Evolutionary conservation across 2,797 vertebrate species (phyloP), one percentile per base, ranked within the genome.

Genomic region (Gallinago stenura): DNA sequence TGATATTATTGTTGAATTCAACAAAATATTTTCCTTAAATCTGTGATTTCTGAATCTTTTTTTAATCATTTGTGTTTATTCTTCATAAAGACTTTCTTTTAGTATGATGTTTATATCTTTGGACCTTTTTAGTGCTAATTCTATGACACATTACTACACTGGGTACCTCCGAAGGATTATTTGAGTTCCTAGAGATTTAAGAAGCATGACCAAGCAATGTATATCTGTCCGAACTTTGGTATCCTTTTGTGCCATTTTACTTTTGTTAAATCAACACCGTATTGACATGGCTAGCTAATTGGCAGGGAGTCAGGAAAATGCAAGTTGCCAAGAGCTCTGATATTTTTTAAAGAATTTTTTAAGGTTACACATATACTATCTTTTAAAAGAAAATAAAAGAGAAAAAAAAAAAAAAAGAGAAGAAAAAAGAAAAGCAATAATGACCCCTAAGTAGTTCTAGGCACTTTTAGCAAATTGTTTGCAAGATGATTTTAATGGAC

Each of bases 21-120:
- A 98, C 98, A 98, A 98, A 98, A 97, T 98, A 98, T 98, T 98
- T 98, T 98, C 98, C 98, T 98, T 98, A 98, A 98, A 98, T 97
- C 97, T 98, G 98, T 98, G 98, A 98, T 98, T 98, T 98, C 98
- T 98, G 96, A 98, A 97, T 97, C 97, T 98, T 98, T 98, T 97
- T 98, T 98, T 98, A 98, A 98, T 98, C 97, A 98, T 97, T 97
- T 98, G 97, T 98, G 98, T 98, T 98, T 97, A 97, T 98, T 98
- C 97, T 98, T 97, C 98, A 97, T 98, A 97, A 97, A 96, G 97
- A 97, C 96, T 96, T 98, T 97, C 95, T 97, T 98, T 98, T 98
- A 98, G 95, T 97, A 97, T 97, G 91, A 97, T 97, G 97, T 98
- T 98, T 98, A 97, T 98, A 98, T 97, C 97, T 98, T 98, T 98